phyloP scores from a whole-genome alignment of 2,888 invertebrate species.

The Atrina japonica region DNA sequence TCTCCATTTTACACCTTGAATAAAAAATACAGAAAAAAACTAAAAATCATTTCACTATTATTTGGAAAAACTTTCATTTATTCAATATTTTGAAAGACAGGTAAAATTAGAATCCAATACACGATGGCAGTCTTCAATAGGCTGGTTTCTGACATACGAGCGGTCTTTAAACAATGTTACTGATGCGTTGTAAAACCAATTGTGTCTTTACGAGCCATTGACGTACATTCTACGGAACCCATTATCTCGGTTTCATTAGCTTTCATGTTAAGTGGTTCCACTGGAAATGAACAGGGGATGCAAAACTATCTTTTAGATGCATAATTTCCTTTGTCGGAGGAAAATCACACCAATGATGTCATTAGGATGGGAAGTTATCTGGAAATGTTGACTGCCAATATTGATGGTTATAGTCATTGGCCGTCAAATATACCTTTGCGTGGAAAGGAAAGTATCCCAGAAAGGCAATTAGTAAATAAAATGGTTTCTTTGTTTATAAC shows the following conservation, averaged over 20 bases:
- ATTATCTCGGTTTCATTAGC: slow-evolving; percentile 3
- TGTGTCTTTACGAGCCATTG: slow-evolving; percentile 13
- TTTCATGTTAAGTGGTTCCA: slow-evolving; percentile 21
- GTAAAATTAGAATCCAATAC: slow-evolving; percentile 4
- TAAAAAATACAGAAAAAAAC: not conserved
- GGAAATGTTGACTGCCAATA: slow-evolving; percentile 42
- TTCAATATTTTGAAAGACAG: not conserved
- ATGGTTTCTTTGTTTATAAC: slow-evolving; percentile 38
- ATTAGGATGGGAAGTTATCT: slow-evolving; percentile 39
- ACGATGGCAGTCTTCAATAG: not conserved
- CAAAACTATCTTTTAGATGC: slow-evolving; percentile 41
- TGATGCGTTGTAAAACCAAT: slow-evolving; percentile 18
- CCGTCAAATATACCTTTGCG: slow-evolving; percentile 30
- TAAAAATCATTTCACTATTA: not conserved
- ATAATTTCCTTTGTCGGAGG: slow-evolving; percentile 47
- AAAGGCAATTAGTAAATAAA: slow-evolving; percentile 39
- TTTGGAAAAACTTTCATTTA: not conserved
- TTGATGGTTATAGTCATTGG: slow-evolving; percentile 26
- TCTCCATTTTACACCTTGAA: not conserved
- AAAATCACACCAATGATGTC: slow-evolving; percentile 42
- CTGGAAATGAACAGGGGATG: slow-evolving; percentile 21
- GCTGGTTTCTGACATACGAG: not conserved
- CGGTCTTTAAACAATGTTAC: not conserved
- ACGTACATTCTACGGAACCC: not conserved
- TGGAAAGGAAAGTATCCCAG: slow-evolving; percentile 38